phyloP scores from a whole-genome alignment of 1,140 invertebrate genomes.

The Caerostris extrusa region DNA sequence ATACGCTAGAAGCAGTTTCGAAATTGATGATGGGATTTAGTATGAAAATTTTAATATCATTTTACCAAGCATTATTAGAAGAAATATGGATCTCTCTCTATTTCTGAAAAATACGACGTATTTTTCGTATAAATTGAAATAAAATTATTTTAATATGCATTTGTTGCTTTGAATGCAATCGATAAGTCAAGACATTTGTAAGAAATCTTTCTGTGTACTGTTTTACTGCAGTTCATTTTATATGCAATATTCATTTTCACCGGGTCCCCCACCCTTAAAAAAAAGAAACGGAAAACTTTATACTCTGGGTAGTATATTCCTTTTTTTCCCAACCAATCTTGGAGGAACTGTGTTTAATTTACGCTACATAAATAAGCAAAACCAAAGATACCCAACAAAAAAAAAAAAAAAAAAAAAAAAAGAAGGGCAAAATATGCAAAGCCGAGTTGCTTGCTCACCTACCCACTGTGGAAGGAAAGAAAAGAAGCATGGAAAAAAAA shows the following conservation, averaged over 20 bases:
- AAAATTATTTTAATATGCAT: too few species aligned
- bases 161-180: too few species aligned
- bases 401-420: background rate
- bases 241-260: background rate
- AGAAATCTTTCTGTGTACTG: too few species aligned
- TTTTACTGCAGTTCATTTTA: background rate
- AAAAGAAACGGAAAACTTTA: too few species aligned
- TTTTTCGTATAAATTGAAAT: too few species aligned
- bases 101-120: too few species aligned
- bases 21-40: too few species aligned
- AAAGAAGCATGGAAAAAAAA: background rate
- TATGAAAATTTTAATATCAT: too few species aligned
- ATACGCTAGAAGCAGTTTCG: too few species aligned
- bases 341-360: constrained; percentile 2
- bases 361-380: constrained; percentile 26
- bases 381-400: background rate
- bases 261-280: background rate
- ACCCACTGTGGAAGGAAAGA: background rate
- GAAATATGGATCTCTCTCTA: too few species aligned
- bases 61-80: too few species aligned
- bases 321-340: background rate
- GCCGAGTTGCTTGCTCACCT: background rate
- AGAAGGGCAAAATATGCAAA: background rate
- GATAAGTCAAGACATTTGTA: too few species aligned
- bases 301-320: background rate